Base-by-base conservation (phyloP, 2,113 vertebrate genomes). In the Anoura caudifer region DNA sequence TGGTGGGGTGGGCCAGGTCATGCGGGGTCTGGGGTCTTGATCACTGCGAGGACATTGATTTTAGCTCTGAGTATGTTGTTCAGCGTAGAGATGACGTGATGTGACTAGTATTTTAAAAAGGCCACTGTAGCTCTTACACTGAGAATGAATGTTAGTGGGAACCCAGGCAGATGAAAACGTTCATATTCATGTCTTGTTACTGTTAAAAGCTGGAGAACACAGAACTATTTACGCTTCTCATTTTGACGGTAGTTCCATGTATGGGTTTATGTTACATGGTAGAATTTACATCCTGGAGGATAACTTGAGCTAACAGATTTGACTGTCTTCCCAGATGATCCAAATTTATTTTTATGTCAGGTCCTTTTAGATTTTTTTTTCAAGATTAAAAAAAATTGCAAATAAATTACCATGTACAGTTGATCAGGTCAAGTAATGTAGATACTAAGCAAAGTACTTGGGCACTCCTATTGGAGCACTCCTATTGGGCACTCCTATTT, bases 341-440 rank as follows among this genome's bases (percentile, higher is more conserved):
- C n/a, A 54, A 24, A 70, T 33, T 41, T 96, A 54, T 94, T 70
- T 90, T 84, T 79, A 50, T 2, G 26, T 43, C 47, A 87, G 63
- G 61, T 92, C 28, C n/a, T 84, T 67, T 81, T 89, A 50, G 63
- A 80, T 47, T 54, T 86, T 91, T 94, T 90, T 94, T 93, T 94
- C 7, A 83, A 75, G 45, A n/a, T 84, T 56, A 90, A 61, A 94
- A 86, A 80, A 54, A 20, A 11, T 13, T 93, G 61, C 31, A 52
- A 93, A 54, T 82, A 56, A 69, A 90, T 79, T 59, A 36, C 26
- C 1, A 54, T 26, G 4, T 63, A 28, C 43, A 9, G 28, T 41
- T 73, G 43, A 76, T 70, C 24, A 94, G 38, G 36, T 59, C 69
- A 84, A 7, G 33, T 85, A 79, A 84, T 69, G 12, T 67, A 36